Conservation (phyloP, 1,140 invertebrate species). For the Aphaenogaster rudis region DNA sequence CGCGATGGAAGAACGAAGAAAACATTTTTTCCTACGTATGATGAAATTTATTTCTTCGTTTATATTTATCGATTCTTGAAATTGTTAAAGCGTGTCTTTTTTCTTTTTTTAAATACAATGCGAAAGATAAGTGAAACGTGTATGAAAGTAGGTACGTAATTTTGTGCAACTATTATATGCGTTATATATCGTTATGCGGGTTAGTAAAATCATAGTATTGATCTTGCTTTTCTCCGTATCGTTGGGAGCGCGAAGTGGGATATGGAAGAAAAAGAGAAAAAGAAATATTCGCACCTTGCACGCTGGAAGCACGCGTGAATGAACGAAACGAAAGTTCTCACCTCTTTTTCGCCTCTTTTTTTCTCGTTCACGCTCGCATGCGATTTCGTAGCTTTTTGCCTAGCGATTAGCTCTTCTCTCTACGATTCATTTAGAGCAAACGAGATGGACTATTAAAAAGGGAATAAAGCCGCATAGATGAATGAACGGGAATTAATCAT, state of each 20-base stretch:
- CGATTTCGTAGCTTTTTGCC: neutral
- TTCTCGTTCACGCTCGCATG: neutral
- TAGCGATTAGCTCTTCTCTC: constrained; percentile 5
- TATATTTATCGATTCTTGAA: neutral
- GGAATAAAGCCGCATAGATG: neutral
- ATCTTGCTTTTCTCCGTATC: constrained; percentile 15
- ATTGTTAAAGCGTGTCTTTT: neutral
- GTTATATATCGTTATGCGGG: constrained; percentile 31
- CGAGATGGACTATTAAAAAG: neutral
- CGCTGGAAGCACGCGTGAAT: constrained; percentile 37
- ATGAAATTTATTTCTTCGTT: neutral
- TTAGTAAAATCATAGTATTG: constrained; percentile 23
- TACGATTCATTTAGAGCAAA: neutral
- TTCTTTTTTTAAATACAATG: neutral
- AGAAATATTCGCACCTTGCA: neutral
- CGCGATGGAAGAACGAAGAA: neutral
- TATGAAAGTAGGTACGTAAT: constrained; percentile 3
- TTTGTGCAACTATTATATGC: constrained; percentile 18
- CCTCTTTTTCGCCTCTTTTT: constrained; percentile 23
- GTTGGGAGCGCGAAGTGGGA: neutral
- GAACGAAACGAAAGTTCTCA: constrained; percentile 57
- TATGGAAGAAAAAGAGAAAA: neutral
- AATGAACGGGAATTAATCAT: constrained; percentile 5
- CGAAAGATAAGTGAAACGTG: constrained; percentile 7
- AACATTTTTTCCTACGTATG: neutral